Evolutionary conservation across 2,797 vertebrate genomes (phyloP).

Genomic region (Botia almorhae): DNA sequence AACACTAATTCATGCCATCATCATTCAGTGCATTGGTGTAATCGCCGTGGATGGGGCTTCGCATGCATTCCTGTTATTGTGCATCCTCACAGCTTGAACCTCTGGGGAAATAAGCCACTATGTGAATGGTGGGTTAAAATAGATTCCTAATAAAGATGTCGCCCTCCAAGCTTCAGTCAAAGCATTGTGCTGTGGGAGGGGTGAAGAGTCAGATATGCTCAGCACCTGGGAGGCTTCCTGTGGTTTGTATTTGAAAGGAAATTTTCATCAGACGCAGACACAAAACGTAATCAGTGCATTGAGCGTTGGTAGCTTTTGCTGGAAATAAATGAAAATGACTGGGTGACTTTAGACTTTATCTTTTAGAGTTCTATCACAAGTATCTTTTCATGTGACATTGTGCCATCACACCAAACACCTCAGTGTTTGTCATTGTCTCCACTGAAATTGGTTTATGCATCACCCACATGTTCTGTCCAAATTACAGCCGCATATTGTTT

Average conservation of each 20-base stretch:
- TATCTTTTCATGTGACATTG: neutral
- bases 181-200: neutral
- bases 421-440: neutral
- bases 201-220: conserved; percentile 20
- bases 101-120: conserved; percentile 20
- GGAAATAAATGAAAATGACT: neutral
- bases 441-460: neutral
- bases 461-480: neutral
- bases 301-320: neutral
- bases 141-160: conserved; percentile 29
- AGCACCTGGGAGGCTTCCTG: conserved; percentile 1
- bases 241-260: neutral
- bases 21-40: conserved; percentile 10
- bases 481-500: neutral
- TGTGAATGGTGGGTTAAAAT: conserved; percentile 29
- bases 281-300: neutral
- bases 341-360: neutral
- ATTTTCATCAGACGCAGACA: neutral
- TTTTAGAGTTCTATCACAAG: neutral
- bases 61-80: neutral
- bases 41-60: conserved; percentile 7
- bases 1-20: neutral
- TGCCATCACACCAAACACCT: neutral
- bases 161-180: conserved; percentile 22
- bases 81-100: conserved; percentile 17